Base-by-base conservation (phyloP, 2,888 invertebrate species). In the Agriopis leucophaearia region DNA sequence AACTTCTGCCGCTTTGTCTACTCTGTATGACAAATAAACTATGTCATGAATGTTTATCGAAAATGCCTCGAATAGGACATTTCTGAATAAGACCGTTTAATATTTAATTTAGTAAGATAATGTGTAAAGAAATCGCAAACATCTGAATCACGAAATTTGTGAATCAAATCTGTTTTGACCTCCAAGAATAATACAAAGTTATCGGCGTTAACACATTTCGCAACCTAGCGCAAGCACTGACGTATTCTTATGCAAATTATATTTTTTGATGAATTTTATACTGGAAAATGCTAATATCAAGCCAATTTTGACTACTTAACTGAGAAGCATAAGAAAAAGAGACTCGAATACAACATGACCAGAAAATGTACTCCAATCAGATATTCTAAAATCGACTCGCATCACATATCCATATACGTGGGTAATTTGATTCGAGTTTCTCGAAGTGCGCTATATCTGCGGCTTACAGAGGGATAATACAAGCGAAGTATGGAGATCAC, bases 401-500 rank as follows among this genome's bases (percentile, higher is more conserved):
- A 6, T n/a, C 27, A 42, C n/a, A 3, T 51, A n/a, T 13, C 35
- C 35, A 2, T 51, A 13, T 51, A 51, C n/a, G 35, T 51, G 35
- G 36, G 15, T 35, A 52, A 56, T 56, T 44, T 16, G 10, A 57
- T 45, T 58, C 48, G 45, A 47, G 45, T 47, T 45, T 47, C 15
- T 36, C 16, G 16, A 15, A 16, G 15, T 27, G 45, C 35, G 47
- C 38, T 40, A 66, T 77, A 73, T 74, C 72, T 73, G 71, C 71
- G 71, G 69, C 35, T 62, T 65, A 72, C 72, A 74, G 69, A 72
- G 48, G 61, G 80, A 78, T 81, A 88, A 89, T 89, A 88, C 79
- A 63, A 78, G 78, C 88, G 88, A n/a, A n/a, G n/a, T 89, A 83
- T 84, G 84, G 86, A 88, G 88, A 89, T 89, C 91, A 90, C 91